A percentile compares a stretch with the other conserved stretches of the same genome.
Conservation (phyloP, 2,797 vertebrate species). For the Pangasius mekongensis region DNA sequence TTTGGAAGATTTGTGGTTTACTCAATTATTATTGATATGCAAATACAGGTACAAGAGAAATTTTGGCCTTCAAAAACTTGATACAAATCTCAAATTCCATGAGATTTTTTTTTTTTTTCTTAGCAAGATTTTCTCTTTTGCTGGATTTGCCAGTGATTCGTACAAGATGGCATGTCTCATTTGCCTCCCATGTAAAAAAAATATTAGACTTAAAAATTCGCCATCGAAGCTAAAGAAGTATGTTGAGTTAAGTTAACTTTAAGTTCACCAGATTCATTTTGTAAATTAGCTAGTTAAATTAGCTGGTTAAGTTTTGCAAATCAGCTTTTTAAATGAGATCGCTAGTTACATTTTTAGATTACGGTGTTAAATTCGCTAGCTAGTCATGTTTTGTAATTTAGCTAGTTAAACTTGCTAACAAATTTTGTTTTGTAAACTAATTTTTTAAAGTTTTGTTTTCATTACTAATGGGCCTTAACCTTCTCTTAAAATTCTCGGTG, state of each 20-base stretch:
- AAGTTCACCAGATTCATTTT: neutral
- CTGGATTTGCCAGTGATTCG: neutral
- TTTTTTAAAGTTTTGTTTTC: neutral
- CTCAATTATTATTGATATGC: neutral
- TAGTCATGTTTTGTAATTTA: neutral
- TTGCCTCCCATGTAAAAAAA: neutral
- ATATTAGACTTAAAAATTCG: neutral
- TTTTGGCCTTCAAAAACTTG: neutral
- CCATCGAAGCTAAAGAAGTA: neutral
- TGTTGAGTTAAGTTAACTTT: neutral
- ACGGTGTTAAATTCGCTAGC: neutral
- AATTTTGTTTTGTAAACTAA: neutral
- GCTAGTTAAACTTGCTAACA: neutral
- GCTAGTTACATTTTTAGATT: neutral
- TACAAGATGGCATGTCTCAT: neutral
- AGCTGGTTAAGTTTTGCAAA: neutral
- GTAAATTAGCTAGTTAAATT: neutral
- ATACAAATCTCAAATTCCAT: neutral
- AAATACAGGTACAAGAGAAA: neutral
- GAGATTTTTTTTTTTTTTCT: neutral
- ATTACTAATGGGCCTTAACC: neutral
- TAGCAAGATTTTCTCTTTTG: neutral
- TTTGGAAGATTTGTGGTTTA: neutral
- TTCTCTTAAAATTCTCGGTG: neutral
- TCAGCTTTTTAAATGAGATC: neutral